These are phyloP conservation scores for Macrobrachium rosenbergii DNA, from an alignment of 1,140 invertebrate genomes.

Conservation along the genomic window DNA sequence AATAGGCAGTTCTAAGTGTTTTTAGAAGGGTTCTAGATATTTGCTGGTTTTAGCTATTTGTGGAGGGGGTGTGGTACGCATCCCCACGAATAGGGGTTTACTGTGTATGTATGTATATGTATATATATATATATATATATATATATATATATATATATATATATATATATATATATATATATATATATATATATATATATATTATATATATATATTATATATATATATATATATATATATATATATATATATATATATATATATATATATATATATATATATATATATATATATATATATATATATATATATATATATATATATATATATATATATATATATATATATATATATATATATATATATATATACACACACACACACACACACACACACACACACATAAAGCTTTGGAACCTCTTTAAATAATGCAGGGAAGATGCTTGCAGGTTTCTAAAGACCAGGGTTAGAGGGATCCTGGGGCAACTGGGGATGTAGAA, in stretches of 20 bases:
- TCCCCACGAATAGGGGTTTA: no score
- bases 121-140: slow-evolving; percentile 12
- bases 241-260: background rate
- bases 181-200: no score
- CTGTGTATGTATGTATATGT: background rate
- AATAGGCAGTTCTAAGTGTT: no score
- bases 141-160: slow-evolving; percentile 24
- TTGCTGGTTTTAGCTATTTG: no score
- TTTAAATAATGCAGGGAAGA: no score
- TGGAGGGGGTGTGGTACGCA: no score
- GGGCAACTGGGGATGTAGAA: background rate
- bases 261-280: background rate
- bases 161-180: slow-evolving; percentile 27
- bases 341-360: background rate
- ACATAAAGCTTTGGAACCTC: no score
- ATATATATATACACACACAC: background rate
- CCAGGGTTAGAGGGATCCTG: no score
- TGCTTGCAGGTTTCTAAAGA: no score
- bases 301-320: background rate
- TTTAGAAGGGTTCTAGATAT: no score
- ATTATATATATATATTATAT: slow-evolving; percentile 27
- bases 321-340: background rate
- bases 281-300: background rate
- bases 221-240: slow-evolving; percentile 6
- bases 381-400: background rate